Evolutionary conservation across 2,888 invertebrate genomes (phyloP).

Genomic region (Noctua fimbriata): DNA sequence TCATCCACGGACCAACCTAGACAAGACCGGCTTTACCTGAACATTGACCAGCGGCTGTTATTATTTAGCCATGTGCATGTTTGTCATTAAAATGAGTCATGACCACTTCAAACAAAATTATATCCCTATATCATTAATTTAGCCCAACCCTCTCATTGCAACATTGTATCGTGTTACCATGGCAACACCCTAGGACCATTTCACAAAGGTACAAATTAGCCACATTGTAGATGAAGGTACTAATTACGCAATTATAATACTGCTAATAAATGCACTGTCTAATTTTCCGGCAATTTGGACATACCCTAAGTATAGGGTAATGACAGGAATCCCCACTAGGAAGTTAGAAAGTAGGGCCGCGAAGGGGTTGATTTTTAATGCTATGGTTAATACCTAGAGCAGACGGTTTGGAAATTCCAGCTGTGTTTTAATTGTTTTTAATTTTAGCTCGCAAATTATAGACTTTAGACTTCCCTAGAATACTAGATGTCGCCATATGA

Average conservation of each 20-base stretch:
- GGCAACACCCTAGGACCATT: conserved; percentile 19
- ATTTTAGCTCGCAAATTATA: background rate
- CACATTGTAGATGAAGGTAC: conserved; percentile 5
- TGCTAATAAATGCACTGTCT: background rate
- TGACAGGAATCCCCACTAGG: background rate
- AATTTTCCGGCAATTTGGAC: conserved; percentile 5
- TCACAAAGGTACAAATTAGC: background rate
- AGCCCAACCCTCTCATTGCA: background rate
- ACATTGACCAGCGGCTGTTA: too few relatives aligned
- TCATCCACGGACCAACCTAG: too few relatives aligned
- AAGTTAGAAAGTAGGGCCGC: background rate
- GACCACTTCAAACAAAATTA: background rate
- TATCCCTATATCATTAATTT: background rate
- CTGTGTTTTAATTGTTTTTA: background rate
- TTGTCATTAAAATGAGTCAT: too few relatives aligned
- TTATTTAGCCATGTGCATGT: too few relatives aligned
- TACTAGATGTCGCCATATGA: background rate
- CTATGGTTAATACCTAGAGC: background rate
- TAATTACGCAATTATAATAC: conserved; percentile 6
- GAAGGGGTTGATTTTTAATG: background rate
- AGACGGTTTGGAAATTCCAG: background rate
- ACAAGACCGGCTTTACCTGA: too few relatives aligned
- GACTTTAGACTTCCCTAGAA: too few relatives aligned
- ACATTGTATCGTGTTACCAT: conserved; percentile 22
- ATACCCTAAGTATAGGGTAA: conserved; percentile 9